phyloP scores from a whole-genome alignment of 2,888 invertebrate genomes.

The Calameuta filiformis region DNA sequence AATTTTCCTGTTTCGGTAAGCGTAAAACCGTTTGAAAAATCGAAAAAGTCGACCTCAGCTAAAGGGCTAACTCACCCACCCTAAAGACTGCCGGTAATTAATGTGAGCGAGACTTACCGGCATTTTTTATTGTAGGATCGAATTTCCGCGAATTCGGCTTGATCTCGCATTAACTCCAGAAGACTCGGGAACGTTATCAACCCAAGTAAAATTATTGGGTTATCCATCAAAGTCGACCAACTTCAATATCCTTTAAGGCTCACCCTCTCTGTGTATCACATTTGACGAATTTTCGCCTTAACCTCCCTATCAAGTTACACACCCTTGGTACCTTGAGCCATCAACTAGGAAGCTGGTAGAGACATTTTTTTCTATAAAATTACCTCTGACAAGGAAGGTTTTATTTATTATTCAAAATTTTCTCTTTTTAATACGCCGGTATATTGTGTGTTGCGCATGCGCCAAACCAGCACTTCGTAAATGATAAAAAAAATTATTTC shows the following conservation, averaged over 20 bases:
- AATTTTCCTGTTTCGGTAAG: conserved; percentile 5
- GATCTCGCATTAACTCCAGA: background rate
- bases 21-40: conserved; percentile 3
- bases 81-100: background rate
- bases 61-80: background rate
- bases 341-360: background rate
- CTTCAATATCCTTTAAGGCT: conserved; percentile 14
- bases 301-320: background rate
- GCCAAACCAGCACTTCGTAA: too few species aligned
- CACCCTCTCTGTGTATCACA: conserved; percentile 1
- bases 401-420: background rate
- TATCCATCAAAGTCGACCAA: conserved; percentile 24
- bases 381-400: background rate
- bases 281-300: conserved; percentile 23
- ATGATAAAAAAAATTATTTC: too few species aligned
- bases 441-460: too few species aligned
- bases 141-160: background rate
- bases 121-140: background rate
- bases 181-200: background rate
- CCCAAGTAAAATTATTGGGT: conserved; percentile 27
- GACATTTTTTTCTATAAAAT: background rate
- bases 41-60: background rate
- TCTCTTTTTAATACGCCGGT: background rate
- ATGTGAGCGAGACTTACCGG: background rate
- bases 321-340: background rate